Evolutionary conservation across 2,113 vertebrate genomes (phyloP).

Genomic region (Nestor notabilis): DNA sequence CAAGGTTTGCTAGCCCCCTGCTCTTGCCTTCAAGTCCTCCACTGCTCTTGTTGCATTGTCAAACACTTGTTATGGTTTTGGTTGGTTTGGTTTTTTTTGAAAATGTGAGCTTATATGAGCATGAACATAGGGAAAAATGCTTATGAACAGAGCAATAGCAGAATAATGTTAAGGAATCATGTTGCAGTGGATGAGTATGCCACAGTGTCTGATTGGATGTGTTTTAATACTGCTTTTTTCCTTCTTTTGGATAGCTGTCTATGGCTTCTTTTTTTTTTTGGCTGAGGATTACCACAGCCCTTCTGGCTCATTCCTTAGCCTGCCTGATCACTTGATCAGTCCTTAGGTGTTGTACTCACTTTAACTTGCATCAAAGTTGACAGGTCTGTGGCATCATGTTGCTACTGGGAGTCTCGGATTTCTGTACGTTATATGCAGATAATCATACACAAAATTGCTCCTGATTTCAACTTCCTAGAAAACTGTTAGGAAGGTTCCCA

Average conservation of each 20-base stretch:
- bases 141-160: not conserved
- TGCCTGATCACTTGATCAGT: not conserved
- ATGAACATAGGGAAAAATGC: not conserved
- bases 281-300: not conserved
- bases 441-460: not conserved
- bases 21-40: not conserved
- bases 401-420: not conserved
- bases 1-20: not conserved
- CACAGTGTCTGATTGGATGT: rapidly evolving
- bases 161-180: not conserved
- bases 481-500: not conserved
- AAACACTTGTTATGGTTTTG: not conserved
- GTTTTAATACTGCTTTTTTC: not conserved
- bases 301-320: not conserved
- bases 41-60: not conserved
- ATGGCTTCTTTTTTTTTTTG: conserved; percentile 1
- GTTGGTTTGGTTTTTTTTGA: not conserved
- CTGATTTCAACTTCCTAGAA: not conserved
- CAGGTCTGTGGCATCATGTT: not conserved
- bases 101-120: not conserved
- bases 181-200: not conserved
- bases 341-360: rapidly evolving
- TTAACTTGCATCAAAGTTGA: not conserved
- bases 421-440: not conserved
- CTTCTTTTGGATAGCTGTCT: not conserved